These are phyloP conservation scores for Microhierax caerulescens DNA, from an alignment of 2,797 vertebrate genomes.

Conservation along the genomic window DNA sequence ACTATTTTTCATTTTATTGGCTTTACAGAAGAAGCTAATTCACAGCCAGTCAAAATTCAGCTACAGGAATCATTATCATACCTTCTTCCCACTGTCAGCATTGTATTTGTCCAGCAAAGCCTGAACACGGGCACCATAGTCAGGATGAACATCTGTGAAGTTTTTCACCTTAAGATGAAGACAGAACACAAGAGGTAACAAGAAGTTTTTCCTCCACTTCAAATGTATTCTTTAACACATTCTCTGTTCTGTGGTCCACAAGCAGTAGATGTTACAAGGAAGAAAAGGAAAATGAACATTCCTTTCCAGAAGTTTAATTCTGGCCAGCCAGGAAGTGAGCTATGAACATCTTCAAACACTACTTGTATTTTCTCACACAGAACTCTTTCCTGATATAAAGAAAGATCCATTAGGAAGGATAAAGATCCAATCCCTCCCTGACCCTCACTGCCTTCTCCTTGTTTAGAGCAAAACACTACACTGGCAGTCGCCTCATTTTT, in stretches of 20 bases:
- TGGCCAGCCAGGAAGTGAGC: not conserved
- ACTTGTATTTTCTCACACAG: not conserved
- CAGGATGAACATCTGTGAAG: constrained; percentile 83
- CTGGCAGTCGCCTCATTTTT: not conserved
- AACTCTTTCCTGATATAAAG: not conserved
- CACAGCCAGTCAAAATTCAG: not conserved
- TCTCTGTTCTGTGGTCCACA: not conserved
- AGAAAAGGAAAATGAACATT: not conserved
- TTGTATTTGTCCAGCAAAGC: constrained; percentile 84
- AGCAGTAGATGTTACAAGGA: not conserved
- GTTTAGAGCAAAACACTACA: not conserved
- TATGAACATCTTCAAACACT: not conserved
- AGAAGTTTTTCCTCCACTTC: not conserved
- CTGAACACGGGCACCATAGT: constrained; percentile 85
- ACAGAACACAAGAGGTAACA: not conserved
- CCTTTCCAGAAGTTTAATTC: not conserved
- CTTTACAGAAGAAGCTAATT: not conserved
- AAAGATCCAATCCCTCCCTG: not conserved
- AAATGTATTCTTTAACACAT: not conserved
- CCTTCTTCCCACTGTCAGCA: constrained; percentile 77
- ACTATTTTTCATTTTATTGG: not conserved
- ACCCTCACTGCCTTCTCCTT: not conserved
- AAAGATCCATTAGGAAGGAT: not conserved
- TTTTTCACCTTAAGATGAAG: constrained; percentile 82
- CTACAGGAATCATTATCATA: constrained; percentile 26